phyloP scores from a whole-genome alignment of 2,797 vertebrate species.

The Ataeniobius toweri region DNA sequence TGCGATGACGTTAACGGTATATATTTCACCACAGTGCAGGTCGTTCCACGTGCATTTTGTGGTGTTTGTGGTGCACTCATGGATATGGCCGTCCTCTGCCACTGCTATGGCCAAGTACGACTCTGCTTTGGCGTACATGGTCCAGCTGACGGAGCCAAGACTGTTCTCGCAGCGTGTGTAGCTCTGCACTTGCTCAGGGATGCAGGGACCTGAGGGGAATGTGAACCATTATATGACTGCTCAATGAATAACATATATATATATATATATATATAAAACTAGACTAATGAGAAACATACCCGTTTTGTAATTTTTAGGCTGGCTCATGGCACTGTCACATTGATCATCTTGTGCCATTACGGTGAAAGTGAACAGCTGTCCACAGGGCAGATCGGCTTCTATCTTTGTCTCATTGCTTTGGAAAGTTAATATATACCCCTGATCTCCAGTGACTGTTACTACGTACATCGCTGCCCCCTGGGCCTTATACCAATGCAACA shows the following conservation, averaged over 20 bases:
- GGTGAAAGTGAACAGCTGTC: conserved; percentile 76
- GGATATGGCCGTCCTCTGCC: conserved; percentile 57
- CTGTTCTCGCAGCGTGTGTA: conserved; percentile 71
- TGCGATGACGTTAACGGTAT: conserved; percentile 71
- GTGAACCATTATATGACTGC: neutral
- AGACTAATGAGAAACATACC: conserved; percentile 47
- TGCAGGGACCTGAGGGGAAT: conserved; percentile 75
- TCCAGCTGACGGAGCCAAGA: conserved; percentile 74
- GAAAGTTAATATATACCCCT: conserved; percentile 62
- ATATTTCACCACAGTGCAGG: conserved; percentile 78
- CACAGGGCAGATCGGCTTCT: conserved; percentile 71
- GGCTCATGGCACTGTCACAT: conserved; percentile 68
- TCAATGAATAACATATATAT: neutral
- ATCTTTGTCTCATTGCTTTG: conserved; percentile 54
- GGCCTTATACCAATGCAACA: conserved; percentile 68
- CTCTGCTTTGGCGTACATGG: conserved; percentile 69
- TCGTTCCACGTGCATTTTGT: conserved; percentile 73
- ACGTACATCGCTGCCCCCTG: conserved; percentile 66
- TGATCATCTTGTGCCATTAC: conserved; percentile 57
- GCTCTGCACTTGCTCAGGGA: conserved; percentile 62
- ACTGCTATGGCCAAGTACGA: conserved; percentile 75
- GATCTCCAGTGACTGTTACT: conserved; percentile 63
- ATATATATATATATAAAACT: neutral
- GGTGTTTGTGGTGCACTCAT: conserved; percentile 64
- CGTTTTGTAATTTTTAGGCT: conserved; percentile 53